These are phyloP conservation scores for Pseudorasbora parva DNA, from an alignment of 2,113 vertebrate species.

Conservation along the genomic window DNA sequence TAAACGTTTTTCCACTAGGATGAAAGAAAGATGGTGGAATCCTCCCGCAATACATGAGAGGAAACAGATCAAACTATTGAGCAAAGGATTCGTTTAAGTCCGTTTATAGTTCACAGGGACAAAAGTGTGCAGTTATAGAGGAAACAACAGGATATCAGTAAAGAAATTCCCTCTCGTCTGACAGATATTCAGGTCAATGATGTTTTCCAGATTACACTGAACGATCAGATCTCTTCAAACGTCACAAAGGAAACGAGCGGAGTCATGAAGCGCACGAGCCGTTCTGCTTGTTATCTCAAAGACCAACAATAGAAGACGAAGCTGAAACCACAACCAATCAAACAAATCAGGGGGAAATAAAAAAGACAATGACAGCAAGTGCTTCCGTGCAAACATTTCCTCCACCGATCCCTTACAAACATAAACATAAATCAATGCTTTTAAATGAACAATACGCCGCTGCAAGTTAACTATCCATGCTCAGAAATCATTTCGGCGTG, in stretches of 20 bases:
- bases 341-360: conserved; percentile 3
- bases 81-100: too few relatives aligned
- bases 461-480: conserved; percentile 24
- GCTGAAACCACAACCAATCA: conserved; percentile 36
- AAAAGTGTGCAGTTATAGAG: neutral
- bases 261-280: neutral
- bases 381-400: conserved; percentile 11
- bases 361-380: neutral
- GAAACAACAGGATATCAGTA: neutral
- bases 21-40: neutral
- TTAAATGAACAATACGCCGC: conserved; percentile 26
- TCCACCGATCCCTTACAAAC: conserved; percentile 12
- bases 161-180: neutral
- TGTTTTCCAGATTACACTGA: conserved; percentile 36
- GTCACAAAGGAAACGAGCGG: neutral
- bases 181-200: conserved; percentile 35
- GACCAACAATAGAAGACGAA: conserved; percentile 1
- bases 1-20: neutral
- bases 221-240: conserved; percentile 33
- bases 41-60: too few relatives aligned
- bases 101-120: neutral
- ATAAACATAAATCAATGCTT: conserved; percentile 45
- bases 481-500: conserved; percentile 34
- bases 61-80: too few relatives aligned
- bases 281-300: neutral